Evolutionary conservation across 2,113 vertebrate species (phyloP).

Genomic region (Leptocoma aspasia): DNA sequence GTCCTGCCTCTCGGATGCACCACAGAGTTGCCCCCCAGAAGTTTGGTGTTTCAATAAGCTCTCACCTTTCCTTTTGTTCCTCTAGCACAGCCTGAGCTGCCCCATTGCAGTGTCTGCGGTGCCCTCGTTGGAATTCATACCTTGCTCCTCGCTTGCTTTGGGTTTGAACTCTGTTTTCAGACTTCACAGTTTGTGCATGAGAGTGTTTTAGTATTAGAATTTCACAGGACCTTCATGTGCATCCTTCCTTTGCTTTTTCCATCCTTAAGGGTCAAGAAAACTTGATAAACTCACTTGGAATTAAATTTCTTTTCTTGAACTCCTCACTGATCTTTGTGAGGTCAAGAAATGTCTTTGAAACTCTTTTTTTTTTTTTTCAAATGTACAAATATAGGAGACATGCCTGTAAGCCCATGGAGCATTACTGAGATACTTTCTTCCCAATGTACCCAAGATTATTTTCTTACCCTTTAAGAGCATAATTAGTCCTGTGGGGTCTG

Average conservation of each 20-base stretch:
- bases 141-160: neutral
- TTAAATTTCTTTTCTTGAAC: neutral
- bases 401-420: neutral
- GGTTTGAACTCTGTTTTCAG: neutral
- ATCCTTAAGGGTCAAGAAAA: neutral
- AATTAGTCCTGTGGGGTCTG: slow-evolving; percentile 10
- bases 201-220: neutral
- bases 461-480: slow-evolving; percentile 10
- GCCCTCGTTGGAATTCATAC: neutral
- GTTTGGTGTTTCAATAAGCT: fast-evolving
- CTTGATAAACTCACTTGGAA: neutral
- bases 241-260: neutral
- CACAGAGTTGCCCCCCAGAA: neutral
- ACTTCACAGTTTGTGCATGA: neutral
- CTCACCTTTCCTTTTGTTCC: fast-evolving
- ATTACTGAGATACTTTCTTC: neutral
- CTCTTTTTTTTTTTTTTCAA: neutral
- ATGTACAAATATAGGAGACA: neutral
- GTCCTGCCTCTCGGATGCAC: neutral
- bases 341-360: neutral
- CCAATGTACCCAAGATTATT: neutral
- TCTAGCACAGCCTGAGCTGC: neutral
- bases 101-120: fast-evolving
- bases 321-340: neutral
- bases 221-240: neutral